Conservation (phyloP, 2,113 vertebrate species). For the Thunnus maccoyii region DNA sequence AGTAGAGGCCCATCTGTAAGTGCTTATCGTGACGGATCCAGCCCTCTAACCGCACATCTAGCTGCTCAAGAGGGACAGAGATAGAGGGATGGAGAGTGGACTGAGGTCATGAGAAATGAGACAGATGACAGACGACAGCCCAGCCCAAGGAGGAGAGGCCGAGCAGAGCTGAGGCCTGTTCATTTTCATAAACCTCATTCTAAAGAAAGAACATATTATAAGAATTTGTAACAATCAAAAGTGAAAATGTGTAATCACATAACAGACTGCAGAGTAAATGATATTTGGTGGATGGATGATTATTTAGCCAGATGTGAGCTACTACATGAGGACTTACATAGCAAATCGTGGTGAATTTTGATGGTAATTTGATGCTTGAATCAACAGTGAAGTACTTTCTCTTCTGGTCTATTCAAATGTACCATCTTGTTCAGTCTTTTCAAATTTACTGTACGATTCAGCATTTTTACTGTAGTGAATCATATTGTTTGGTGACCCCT, state of each 20-base stretch:
- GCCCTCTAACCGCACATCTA: conserved; percentile 70
- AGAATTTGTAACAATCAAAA: conserved; percentile 39
- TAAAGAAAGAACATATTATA: conserved; percentile 40
- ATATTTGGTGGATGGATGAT: neutral
- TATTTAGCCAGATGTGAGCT: conserved; percentile 8
- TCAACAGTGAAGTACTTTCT: neutral
- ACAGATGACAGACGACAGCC: conserved; percentile 76
- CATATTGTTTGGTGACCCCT: neutral
- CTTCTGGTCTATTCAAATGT: neutral
- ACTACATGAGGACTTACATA: conserved; percentile 3
- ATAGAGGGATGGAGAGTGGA: conserved; percentile 66
- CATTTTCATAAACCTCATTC: conserved; percentile 31
- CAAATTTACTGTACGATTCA: neutral
- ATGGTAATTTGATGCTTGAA: conserved; percentile 6
- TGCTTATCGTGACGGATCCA: conserved; percentile 78
- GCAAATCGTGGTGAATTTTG: neutral
- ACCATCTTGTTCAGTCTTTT: neutral
- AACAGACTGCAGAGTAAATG: neutral
- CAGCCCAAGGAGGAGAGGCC: conserved; percentile 40
- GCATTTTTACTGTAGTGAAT: neutral
- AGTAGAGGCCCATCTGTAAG: conserved; percentile 79
- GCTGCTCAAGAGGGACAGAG: conserved; percentile 60
- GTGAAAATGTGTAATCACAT: conserved; percentile 4
- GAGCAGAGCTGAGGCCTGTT: conserved; percentile 30
- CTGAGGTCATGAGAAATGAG: conserved; percentile 74